Evolutionary conservation across 2,888 invertebrate genomes (phyloP).

Genomic region (Carabus problematicus): DNA sequence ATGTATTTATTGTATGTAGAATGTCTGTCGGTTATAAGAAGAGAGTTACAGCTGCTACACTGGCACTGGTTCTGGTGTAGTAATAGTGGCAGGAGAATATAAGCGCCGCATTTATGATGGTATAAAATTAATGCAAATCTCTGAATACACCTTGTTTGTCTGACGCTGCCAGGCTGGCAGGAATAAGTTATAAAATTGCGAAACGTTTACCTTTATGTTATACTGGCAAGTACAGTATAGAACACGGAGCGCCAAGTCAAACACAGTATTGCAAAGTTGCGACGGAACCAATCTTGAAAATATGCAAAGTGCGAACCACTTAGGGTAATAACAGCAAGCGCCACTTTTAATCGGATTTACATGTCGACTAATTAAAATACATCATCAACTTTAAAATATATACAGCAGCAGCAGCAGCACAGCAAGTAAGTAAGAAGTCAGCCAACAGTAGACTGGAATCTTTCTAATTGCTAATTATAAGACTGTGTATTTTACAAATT

Average conservation of each 20-base stretch:
- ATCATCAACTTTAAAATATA: conserved; percentile 56
- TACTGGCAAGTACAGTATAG: conserved; percentile 42
- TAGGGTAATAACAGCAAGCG: conserved; percentile 57
- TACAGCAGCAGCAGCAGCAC: conserved; percentile 36
- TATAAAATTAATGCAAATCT: conserved; percentile 61
- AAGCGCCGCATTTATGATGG: conserved; percentile 57
- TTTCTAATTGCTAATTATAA: conserved; percentile 61
- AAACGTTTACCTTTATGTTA: conserved; percentile 53
- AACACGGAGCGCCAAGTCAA: conserved; percentile 51
- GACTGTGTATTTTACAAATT: conserved; percentile 62
- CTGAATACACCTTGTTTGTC: conserved; percentile 52
- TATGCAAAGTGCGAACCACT: conserved; percentile 58
- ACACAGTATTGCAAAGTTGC: conserved; percentile 23
- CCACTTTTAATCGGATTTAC: conserved; percentile 45
- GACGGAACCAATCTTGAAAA: conserved; percentile 51
- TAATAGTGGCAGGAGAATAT: background rate
- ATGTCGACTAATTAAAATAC: conserved; percentile 58
- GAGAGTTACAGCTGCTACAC: too few relatives aligned
- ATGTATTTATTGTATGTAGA: too few relatives aligned
- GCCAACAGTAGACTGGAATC: conserved; percentile 49
- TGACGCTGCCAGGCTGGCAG: too few relatives aligned
- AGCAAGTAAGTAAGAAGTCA: background rate
- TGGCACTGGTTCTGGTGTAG: background rate
- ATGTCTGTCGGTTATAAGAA: too few relatives aligned
- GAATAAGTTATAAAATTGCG: conserved; percentile 44